phyloP scores from a whole-genome alignment of 1,140 invertebrate species.

The Drosophila athabasca region DNA sequence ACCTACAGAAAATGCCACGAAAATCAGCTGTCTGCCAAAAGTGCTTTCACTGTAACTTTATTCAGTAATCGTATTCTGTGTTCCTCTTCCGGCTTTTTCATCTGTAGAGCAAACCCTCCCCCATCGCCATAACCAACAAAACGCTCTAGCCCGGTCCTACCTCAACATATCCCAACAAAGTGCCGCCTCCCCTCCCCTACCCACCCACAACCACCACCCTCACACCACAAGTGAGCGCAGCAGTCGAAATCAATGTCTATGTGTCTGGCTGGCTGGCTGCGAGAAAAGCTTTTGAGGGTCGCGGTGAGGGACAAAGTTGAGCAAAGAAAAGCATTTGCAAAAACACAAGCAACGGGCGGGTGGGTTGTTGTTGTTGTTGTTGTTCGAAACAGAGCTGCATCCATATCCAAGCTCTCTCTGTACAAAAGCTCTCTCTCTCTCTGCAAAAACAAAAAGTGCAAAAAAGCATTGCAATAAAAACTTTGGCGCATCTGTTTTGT shows the following conservation, averaged over 20 bases:
- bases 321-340: conserved; percentile 48
- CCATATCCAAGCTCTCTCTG: no score
- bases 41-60: no score
- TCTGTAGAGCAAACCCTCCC: no score
- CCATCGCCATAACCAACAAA: no score
- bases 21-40: no score
- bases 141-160: neutral
- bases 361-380: no score
- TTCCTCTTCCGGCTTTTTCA: no score
- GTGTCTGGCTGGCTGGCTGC: conserved; percentile 34
- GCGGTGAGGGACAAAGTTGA: conserved; percentile 68
- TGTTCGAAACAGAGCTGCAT: no score
- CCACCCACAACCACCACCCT: no score
- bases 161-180: neutral
- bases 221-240: neutral
- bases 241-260: conserved; percentile 67
- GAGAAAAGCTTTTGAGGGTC: conserved; percentile 72
- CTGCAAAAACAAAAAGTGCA: conserved; percentile 36
- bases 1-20: no score
- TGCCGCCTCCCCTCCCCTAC: neutral
- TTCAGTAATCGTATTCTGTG: no score
- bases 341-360: conserved; percentile 1
- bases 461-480: conserved; percentile 48
- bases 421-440: conserved; percentile 34
- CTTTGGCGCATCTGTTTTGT: conserved; percentile 50